A percentile compares a stretch with the other conserved stretches of the same genome.
phyloP scores from a whole-genome alignment of 2,113 vertebrate species.

The Cinclus cinclus region DNA sequence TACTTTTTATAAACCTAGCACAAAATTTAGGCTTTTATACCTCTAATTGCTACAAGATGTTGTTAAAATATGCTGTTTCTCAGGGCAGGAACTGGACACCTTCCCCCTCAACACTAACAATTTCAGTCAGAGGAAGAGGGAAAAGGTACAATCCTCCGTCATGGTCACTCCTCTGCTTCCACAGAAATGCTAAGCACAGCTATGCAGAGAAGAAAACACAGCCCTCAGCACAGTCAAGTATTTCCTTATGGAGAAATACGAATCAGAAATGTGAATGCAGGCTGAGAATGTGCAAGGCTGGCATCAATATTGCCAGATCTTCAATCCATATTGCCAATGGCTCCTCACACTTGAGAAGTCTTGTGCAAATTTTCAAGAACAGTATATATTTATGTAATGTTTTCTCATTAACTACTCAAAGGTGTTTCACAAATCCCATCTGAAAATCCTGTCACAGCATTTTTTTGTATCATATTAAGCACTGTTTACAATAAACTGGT shows the following conservation, averaged over 20 bases:
- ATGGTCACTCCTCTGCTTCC: background rate
- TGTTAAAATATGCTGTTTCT: background rate
- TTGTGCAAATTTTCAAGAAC: background rate
- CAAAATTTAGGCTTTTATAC: background rate
- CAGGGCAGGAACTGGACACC: background rate
- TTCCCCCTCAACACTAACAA: no score
- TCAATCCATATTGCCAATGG: fast-evolving
- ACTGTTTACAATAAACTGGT: background rate
- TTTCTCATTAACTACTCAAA: background rate
- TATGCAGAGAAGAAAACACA: background rate
- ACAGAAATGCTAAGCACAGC: background rate
- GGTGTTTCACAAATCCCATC: background rate
- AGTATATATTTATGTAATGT: background rate
- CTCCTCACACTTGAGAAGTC: background rate
- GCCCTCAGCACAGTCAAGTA: fast-evolving
- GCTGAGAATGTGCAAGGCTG: background rate
- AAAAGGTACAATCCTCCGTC: background rate
- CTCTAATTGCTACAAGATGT: background rate
- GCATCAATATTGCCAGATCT: background rate
- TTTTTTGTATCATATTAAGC: background rate
- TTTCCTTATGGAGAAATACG: fast-evolving
- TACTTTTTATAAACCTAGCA: background rate
- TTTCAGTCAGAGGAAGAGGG: background rate
- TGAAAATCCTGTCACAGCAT: background rate
- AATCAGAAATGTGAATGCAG: background rate